A percentile compares a stretch with the other conserved stretches of the same genome.
Conservation (phyloP, 2,888 invertebrate genomes). For the Sialis fuliginosa region DNA sequence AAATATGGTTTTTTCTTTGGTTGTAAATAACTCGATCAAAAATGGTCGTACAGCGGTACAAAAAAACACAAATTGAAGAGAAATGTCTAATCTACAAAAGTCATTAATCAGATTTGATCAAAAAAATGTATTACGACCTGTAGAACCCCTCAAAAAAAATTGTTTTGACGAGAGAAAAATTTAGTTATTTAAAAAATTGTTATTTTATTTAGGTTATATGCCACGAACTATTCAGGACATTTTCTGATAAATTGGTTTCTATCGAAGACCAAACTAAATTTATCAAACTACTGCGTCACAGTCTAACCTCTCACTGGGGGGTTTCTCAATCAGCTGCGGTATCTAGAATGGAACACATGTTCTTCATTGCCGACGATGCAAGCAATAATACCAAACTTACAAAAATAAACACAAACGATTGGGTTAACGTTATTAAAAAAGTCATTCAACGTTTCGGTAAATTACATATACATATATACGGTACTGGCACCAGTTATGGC, state of each 20-base stretch:
- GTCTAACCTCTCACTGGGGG: constrained; percentile 23
- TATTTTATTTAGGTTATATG: constrained; percentile 37
- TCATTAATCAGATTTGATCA: too few relatives aligned
- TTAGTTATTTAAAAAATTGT: constrained; percentile 7
- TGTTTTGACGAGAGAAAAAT: too few relatives aligned
- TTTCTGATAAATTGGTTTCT: constrained; percentile 53
- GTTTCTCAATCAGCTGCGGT: constrained; percentile 11
- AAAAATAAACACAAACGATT: constrained; percentile 33
- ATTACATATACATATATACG: background rate
- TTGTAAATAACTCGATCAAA: too few relatives aligned
- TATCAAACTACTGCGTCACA: constrained; percentile 38
- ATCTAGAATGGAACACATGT: constrained; percentile 12
- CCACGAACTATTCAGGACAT: constrained; percentile 59
- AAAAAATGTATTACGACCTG: too few relatives aligned
- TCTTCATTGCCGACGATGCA: constrained; percentile 17
- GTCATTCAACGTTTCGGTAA: constrained; percentile 47
- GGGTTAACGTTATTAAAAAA: constrained; percentile 40
- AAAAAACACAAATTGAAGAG: too few relatives aligned
- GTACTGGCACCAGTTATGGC: too few relatives aligned
- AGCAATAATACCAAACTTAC: constrained; percentile 11
- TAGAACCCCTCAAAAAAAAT: too few relatives aligned
- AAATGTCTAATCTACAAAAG: too few relatives aligned
- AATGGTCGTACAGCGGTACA: too few relatives aligned
- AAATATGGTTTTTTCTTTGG: too few relatives aligned
- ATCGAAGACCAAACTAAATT: constrained; percentile 47